Base-by-base conservation (phyloP, 2,113 vertebrate species). In the Zeus faber region DNA sequence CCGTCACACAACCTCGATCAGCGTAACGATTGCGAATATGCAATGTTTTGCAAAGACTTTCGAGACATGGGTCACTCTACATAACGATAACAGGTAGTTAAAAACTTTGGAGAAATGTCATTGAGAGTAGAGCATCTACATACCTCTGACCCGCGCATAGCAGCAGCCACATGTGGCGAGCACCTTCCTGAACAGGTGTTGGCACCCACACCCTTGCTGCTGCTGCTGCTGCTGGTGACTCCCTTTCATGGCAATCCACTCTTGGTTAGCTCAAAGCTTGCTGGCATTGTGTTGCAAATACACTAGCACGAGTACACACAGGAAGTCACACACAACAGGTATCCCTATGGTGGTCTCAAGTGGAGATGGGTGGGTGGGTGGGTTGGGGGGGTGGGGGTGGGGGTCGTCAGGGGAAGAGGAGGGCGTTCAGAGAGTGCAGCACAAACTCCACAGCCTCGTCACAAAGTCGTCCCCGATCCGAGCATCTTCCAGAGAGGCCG, bases 141-240 rank as follows among this genome's bases (percentile, higher is more conserved):
- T 89, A 94, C 92, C 92, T 92, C 87, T 81, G 76, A 80, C 84
- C 76, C 54, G 82, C 65, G 76, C 76, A 79, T 85, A 89, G 81
- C 92, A 94, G 89, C 92, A 95, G 70, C 88, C 90, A 84, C 93
- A 94, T 87, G 90, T 90, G 70, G 88, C 67, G 86, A 93, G 85
- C 74, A 94, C 88, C 88, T 94, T 94, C 65, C 90, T 86, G 85
- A 92, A 93, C 84, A 94, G 87, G 75, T 88, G 87, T 72, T 87
- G 88, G 87, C 93, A 94, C 63, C 90, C 90, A 77, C 92, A 95
- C 48, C 88, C 87, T 72, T 81, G 80, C 49, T 80, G 81, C 70
- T 85, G 90, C 67, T 89, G 89, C 71, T 81, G 80, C 49, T 80
- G 81, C 70, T 85, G 90, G 69, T 89, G 89, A 80, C 88, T 87